These are phyloP conservation scores for Leptopilina boulardi DNA, from an alignment of 1,140 invertebrate genomes.

Conservation along the genomic window DNA sequence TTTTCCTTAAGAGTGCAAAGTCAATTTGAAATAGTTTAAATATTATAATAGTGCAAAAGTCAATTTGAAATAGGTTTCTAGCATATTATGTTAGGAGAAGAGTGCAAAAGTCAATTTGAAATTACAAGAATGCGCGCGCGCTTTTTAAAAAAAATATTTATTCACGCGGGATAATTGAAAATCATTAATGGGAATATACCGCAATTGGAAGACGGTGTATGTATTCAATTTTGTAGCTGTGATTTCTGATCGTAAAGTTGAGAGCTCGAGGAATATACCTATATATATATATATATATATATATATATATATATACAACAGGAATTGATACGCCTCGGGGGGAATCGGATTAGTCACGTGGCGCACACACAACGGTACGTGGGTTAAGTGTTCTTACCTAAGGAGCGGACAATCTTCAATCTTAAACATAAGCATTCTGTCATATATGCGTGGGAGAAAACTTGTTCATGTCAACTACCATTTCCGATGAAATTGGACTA, in stretches of 20 bases:
- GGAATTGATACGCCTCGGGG: constrained; percentile 19
- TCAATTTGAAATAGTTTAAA: not conserved
- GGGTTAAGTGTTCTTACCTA: constrained; percentile 31
- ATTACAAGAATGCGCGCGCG: no score
- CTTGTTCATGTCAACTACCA: constrained; percentile 10
- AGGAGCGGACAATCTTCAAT: constrained; percentile 13
- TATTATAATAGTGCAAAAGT: not conserved
- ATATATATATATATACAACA: not conserved
- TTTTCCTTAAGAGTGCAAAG: not conserved
- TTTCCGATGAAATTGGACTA: constrained; percentile 23
- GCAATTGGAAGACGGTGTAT: no score
- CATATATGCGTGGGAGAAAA: constrained; percentile 10
- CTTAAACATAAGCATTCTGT: constrained; percentile 12
- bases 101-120: no score
- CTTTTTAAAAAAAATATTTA: no score
- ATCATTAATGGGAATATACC: constrained; percentile 8
- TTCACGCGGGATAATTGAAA: not conserved
- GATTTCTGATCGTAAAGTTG: constrained; percentile 26
- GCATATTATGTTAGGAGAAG: no score
- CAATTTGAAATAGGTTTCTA: not conserved
- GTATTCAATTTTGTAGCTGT: not conserved
- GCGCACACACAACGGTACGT: constrained; percentile 12
- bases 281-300: no score
- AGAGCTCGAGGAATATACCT: no score
- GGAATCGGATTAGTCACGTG: constrained; percentile 21